Percentiles rank a stretch among this genome's conserved stretches.
phyloP scores from a whole-genome alignment of 2,797 vertebrate species.

The Poeciliopsis paucimaculata region DNA sequence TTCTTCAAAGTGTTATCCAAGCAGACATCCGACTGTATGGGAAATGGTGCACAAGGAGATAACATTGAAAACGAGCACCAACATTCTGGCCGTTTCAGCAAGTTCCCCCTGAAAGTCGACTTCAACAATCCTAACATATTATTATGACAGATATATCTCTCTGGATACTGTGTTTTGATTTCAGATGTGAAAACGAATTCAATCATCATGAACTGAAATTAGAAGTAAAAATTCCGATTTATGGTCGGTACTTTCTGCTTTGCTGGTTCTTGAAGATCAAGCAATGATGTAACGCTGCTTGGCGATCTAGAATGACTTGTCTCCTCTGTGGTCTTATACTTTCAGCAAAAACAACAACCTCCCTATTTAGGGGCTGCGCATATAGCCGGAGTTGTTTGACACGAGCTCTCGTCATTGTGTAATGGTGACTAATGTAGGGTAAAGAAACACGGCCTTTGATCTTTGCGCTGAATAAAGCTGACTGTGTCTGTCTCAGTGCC shows the following conservation, averaged over 20 bases:
- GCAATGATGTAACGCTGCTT: background rate
- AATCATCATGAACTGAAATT: background rate
- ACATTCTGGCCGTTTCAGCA: no score
- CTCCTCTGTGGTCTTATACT: conserved; percentile 21
- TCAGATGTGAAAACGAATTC: background rate
- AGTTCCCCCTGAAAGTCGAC: background rate
- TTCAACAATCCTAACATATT: background rate
- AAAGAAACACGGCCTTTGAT: conserved; percentile 71
- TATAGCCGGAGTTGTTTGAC: conserved; percentile 29
- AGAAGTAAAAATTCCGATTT: background rate
- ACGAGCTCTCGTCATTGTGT: conserved; percentile 48
- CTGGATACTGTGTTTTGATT: background rate
- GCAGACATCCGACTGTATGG: no score
- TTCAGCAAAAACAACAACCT: conserved; percentile 23
- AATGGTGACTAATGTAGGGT: conserved; percentile 70
- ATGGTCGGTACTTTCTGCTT: background rate
- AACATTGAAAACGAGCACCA: no score
- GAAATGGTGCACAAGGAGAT: no score
- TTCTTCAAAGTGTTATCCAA: no score
- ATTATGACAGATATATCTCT: background rate
- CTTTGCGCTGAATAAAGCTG: conserved; percentile 68
- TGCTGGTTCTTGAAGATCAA: conserved; percentile 5
- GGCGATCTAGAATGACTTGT: conserved; percentile 21
- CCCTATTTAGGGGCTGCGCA: conserved; percentile 35
- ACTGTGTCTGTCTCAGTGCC: conserved; percentile 54